Evolutionary conservation across 2,797 vertebrate genomes (phyloP), one percentile per base, ranked within the genome.

Genomic region (Eulemur albifrons): DNA sequence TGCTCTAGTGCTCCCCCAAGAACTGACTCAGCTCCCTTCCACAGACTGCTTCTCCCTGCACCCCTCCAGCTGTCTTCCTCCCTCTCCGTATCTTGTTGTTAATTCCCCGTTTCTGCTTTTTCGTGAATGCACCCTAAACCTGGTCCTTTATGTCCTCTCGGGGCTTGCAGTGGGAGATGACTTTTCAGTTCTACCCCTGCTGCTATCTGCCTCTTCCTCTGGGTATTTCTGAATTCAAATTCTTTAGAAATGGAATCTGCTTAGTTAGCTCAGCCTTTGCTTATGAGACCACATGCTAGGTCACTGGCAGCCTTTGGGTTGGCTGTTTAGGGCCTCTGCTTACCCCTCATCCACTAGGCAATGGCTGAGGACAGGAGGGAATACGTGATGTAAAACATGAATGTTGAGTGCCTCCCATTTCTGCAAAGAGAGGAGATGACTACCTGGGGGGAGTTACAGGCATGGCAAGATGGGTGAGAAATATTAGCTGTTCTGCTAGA

Each of bases 141-240:
- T 63, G 23, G 69, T 63, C 25, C 27, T 85, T 88, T 65, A 23
- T 32, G 54, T 59, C 7, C 27, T 77, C 40, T 59, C 20, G 14
- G 32, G 45, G 63, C 80, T 65, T 76, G 4, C 9, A 59, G 7
- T 52, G 2, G 8, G 67, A 93, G 30, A 32, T 32, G n/a, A 38
- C 73, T 82, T 80, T 95, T 72, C 73, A 93, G 4, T 76, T 93
- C 38, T 14, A 40, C 7, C 73, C 75, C 45, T 75, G 17, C 0
- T 43, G 13, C 38, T 38, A 57, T n/a, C 20, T 75, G 23, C 45
- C 61, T 76, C 73, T 93, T 89, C 21, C 69, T 72, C 35, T 90
- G n/a, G 57, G 65, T 38, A 57, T 84, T 93, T 92, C 80, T 91
- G 65, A 92, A 90, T 75, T 94, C 45, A 63, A 27, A 82, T 73